Conservation (phyloP, 2,113 vertebrate genomes). For the Nyctibius bracteatus region DNA sequence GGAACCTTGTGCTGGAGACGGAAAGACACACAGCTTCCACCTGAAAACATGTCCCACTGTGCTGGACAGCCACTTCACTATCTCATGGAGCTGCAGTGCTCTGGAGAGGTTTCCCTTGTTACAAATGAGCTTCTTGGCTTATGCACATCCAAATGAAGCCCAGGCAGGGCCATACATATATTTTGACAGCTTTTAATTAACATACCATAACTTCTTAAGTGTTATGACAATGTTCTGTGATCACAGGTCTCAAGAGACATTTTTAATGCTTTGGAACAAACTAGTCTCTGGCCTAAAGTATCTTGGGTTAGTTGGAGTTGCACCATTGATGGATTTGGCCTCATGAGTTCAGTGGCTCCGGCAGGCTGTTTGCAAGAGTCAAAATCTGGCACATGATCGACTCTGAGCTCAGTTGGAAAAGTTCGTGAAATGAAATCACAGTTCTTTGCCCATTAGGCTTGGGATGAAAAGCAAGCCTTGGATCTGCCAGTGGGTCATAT, state of each 20-base stretch:
- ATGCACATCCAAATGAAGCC: background rate
- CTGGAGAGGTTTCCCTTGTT: background rate
- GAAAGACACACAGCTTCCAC: background rate
- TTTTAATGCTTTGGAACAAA: constrained; percentile 11
- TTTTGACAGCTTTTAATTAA: constrained; percentile 34
- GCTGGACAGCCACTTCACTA: background rate
- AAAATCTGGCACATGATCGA: constrained; percentile 19
- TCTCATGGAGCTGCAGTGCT: background rate
- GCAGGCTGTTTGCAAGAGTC: constrained; percentile 46
- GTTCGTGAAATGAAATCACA: constrained; percentile 59
- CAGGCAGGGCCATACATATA: background rate
- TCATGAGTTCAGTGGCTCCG: constrained; percentile 10
- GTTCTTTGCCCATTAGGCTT: constrained; percentile 50
- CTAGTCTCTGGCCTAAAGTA: background rate
- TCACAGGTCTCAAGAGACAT: background rate
- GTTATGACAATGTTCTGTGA: constrained; percentile 8
- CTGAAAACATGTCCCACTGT: background rate
- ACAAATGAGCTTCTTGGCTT: background rate
- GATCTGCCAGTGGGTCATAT: constrained; percentile 61
- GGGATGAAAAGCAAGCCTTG: constrained; percentile 55
- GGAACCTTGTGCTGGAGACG: background rate
- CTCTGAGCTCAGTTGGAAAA: constrained; percentile 63
- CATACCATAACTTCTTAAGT: background rate
- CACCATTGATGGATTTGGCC: constrained; percentile 21
- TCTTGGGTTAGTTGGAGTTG: background rate